Evolutionary conservation across 2,113 vertebrate genomes (phyloP).

Genomic region (Serinus canaria): DNA sequence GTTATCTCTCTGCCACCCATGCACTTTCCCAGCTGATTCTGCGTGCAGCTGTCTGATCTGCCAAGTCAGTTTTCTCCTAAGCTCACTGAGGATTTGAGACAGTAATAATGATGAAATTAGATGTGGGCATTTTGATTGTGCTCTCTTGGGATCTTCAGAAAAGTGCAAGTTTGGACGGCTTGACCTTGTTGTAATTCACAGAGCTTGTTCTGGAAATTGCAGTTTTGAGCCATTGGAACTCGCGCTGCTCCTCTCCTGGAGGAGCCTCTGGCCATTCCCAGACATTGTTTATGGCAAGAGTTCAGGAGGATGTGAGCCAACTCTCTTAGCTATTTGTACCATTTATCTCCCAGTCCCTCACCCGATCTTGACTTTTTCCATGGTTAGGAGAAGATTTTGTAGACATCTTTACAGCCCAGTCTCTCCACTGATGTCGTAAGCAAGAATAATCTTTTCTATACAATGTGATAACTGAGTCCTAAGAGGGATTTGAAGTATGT

Average conservation of each 20-base stretch:
- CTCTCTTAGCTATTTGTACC: conserved; percentile 28
- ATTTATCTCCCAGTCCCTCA: conserved; percentile 27
- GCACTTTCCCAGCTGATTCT: neutral
- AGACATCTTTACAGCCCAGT: neutral
- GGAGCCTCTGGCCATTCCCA: conserved; percentile 50
- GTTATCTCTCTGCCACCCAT: accelerated
- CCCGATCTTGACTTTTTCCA: neutral
- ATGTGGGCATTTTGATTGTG: neutral
- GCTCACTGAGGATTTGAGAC: neutral
- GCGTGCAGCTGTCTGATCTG: neutral
- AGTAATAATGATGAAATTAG: neutral
- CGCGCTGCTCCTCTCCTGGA: conserved; percentile 7
- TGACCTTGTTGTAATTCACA: conserved; percentile 8
- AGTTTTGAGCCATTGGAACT: conserved; percentile 42
- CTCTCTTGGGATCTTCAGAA: neutral
- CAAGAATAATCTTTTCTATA: neutral
- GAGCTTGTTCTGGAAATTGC: conserved; percentile 14
- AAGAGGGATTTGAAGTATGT: neutral
- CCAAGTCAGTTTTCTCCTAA: neutral
- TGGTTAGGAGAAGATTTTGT: neutral
- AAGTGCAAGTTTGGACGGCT: neutral
- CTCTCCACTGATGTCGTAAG: neutral
- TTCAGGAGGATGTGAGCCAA: conserved; percentile 57
- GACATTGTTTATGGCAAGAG: conserved; percentile 43
- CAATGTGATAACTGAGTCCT: neutral